Evolutionary conservation across 2,797 vertebrate genomes (phyloP), one percentile per base, ranked within the genome.

Genomic region (Triplophysa bombifrons): DNA sequence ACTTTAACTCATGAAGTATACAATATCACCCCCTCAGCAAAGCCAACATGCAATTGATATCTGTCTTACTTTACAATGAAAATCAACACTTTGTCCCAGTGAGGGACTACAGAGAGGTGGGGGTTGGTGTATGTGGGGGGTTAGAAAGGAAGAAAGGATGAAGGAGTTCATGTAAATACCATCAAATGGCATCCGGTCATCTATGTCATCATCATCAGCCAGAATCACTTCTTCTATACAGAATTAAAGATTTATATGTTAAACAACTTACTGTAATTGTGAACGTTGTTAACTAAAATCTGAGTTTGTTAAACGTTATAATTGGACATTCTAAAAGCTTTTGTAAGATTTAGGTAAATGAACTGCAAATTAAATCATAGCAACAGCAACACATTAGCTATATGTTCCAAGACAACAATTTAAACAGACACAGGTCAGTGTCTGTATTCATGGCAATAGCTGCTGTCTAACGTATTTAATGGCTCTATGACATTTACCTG

Each of bases 211-310:
- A 70, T 98, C 96, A 81, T 98, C 97, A 0, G 96, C 96, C 82
- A 98, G 92, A 88, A 98, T 96, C 80, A 98, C 96, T 88, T 98
- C 97, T 91, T 97, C 97, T 97, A 53, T 44, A 86, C 85, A 86
- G 84, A 76, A 88, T 6, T 70, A 79, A 86, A 79, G 4, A 67
- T 55, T 80, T 11, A 46, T 30, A 27, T 19, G 1, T 30, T 61
- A 27, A 27, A 63, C 60, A 34, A 27, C 3, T 14, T 58, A 20
- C 2, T n/a, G 19, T 3, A 56, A 20, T 14, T 20, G 53, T 56
- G 11, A 58, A 58, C 20, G 2, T 22, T 20, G 8, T 8, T 56
- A 20, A n/a, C 55, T 25, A 12, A 58, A n/a, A 25, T 58, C 20
- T 3, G n/a, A 58, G 51, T 22, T 10, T 3, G 10, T 22, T 7